Percentiles rank a stretch among this genome's conserved stretches.
Evolutionary conservation across 2,888 invertebrate genomes (phyloP).

Genomic region (Erebia palarica): DNA sequence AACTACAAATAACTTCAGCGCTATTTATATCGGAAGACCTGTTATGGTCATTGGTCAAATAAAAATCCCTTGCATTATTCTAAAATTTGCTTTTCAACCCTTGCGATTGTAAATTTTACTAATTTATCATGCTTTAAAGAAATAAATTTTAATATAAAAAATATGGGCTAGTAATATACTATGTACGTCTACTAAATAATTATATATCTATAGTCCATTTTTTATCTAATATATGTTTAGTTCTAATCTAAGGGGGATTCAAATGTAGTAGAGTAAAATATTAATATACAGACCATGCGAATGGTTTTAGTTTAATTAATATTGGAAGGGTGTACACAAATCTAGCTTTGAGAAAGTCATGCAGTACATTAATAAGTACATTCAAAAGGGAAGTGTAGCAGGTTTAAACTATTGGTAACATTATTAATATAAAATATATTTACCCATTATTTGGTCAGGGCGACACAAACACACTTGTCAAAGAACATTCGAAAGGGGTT

Average conservation of each 20-base stretch:
- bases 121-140: constrained; percentile 9
- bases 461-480: constrained; percentile 76
- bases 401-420: constrained; percentile 66
- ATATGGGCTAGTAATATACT: neutral
- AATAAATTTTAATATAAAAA: constrained; percentile 9
- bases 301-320: constrained; percentile 54
- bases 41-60: neutral
- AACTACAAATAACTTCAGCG: constrained; percentile 36
- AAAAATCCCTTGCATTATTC: neutral
- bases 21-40: neutral
- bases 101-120: neutral
- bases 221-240: neutral
- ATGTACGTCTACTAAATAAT: constrained; percentile 5
- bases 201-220: neutral
- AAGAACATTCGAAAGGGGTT: constrained; percentile 65
- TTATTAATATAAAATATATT: constrained; percentile 78
- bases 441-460: constrained; percentile 79
- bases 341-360: constrained; percentile 61
- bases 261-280: constrained; percentile 27
- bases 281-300: constrained; percentile 65
- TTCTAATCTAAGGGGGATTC: constrained; percentile 24
- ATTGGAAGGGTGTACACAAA: constrained; percentile 62
- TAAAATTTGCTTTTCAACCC: neutral
- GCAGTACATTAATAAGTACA: constrained; percentile 74
- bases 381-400: constrained; percentile 74